Conservation (phyloP, 2,113 vertebrate genomes). For the Kobus ellipsiprymnus region DNA sequence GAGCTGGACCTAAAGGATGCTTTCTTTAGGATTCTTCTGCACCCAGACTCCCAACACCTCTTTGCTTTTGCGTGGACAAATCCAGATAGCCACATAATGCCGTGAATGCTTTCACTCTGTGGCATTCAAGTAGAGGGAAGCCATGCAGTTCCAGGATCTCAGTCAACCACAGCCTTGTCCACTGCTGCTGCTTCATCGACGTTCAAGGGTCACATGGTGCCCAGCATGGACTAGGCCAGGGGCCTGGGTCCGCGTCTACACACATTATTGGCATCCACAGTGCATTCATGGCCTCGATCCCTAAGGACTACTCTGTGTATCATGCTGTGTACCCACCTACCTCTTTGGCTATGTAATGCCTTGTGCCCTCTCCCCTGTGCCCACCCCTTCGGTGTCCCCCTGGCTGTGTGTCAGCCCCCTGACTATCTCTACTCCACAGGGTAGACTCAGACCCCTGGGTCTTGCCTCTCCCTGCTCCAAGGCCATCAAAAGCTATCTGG, state of each 20-base stretch:
- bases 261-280: no score
- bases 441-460: background rate
- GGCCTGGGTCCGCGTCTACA: background rate
- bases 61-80: background rate
- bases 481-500: background rate
- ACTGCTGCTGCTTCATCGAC: background rate
- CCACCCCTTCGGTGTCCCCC: background rate
- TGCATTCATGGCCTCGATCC: background rate
- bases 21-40: background rate
- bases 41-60: background rate
- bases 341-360: background rate
- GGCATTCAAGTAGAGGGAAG: background rate
- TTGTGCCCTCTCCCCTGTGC: background rate
- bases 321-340: background rate
- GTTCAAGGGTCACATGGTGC: background rate
- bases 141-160: background rate
- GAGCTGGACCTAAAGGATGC: background rate
- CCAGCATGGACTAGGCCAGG: background rate
- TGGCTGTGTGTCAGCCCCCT: background rate
- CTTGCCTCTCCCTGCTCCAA: background rate
- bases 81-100: background rate
- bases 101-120: background rate
- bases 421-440: background rate
- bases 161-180: background rate
- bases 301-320: background rate